These are phyloP conservation scores for Parnassius orleans DNA, from an alignment of 2,888 invertebrate genomes.

Conservation along the genomic window DNA sequence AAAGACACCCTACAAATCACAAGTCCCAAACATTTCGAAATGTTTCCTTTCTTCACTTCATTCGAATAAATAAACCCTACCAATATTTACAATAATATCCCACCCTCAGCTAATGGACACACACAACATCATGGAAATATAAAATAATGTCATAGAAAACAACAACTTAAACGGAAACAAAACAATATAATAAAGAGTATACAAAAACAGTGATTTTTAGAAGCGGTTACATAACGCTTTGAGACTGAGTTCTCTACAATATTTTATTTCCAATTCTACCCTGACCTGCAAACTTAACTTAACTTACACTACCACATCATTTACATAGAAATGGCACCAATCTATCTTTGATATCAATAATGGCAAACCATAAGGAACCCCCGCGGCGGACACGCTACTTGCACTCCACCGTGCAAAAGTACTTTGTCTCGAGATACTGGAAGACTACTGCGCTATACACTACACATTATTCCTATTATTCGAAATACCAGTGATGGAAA, in stretches of 20 bases:
- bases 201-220: slow-evolving; percentile 54
- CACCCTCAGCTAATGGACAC: slow-evolving; percentile 76
- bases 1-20: slow-evolving; percentile 58
- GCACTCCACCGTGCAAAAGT: slow-evolving; percentile 47
- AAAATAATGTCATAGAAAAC: slow-evolving; percentile 65
- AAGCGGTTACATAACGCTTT: slow-evolving; percentile 51
- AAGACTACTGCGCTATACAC: slow-evolving; percentile 79
- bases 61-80: slow-evolving; percentile 76
- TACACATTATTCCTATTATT: slow-evolving; percentile 69
- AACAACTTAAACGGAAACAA: slow-evolving; percentile 53
- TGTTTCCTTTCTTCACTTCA: slow-evolving; percentile 54
- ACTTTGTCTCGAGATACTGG: slow-evolving; percentile 73
- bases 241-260: slow-evolving; percentile 64
- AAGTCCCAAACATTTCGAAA: slow-evolving; percentile 49
- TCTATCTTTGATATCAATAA: slow-evolving; percentile 81
- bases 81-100: slow-evolving; percentile 75
- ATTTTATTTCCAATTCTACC: slow-evolving; percentile 77
- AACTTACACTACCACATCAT: slow-evolving; percentile 77
- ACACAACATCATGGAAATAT: slow-evolving; percentile 65
- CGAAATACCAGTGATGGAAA: slow-evolving; percentile 56
- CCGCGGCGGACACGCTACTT: slow-evolving; percentile 64
- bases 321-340: slow-evolving; percentile 80
- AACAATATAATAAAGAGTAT: slow-evolving; percentile 47
- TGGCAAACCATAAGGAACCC: slow-evolving; percentile 79
- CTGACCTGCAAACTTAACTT: slow-evolving; percentile 80